These are phyloP conservation scores for Chaetura pelagica DNA, from an alignment of 2,113 vertebrate species.

Conservation along the genomic window DNA sequence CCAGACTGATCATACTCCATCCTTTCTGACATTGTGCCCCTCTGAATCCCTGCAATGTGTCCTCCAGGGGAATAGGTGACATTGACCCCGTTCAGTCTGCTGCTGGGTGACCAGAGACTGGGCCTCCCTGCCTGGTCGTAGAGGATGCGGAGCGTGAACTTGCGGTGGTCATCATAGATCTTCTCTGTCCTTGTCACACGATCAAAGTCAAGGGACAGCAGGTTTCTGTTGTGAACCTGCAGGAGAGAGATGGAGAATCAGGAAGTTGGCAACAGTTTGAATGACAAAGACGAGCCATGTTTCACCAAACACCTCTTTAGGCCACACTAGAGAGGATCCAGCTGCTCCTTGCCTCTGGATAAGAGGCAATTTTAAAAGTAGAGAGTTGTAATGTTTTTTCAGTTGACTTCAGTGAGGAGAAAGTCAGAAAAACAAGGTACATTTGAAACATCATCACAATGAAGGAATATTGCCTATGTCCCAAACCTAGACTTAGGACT, in stretches of 20 bases:
- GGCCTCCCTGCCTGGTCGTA: constrained; percentile 93
- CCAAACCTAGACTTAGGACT: background rate
- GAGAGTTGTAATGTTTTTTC: background rate
- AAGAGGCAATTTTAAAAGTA: background rate
- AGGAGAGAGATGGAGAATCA: background rate
- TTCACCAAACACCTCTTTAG: background rate
- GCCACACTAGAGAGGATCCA: background rate
- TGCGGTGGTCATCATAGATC: constrained; percentile 97
- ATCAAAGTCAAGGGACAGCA: constrained; percentile 95
- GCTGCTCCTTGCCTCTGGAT: background rate
- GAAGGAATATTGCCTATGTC: background rate
- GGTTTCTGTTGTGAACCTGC: constrained; percentile 96
- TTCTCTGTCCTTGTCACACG: constrained; percentile 98
- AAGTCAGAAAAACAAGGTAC: background rate
- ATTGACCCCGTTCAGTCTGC: constrained; percentile 93
- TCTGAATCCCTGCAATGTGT: constrained; percentile 92
- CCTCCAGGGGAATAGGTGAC: constrained; percentile 93
- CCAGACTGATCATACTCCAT: constrained; percentile 96
- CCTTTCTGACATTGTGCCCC: constrained; percentile 97
- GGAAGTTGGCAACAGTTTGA: background rate
- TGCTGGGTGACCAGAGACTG: constrained; percentile 97
- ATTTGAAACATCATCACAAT: background rate
- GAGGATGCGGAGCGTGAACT: constrained; percentile 95
- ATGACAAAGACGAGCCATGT: background rate
- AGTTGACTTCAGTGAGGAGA: background rate